Percentiles rank a stretch among this genome's conserved stretches.
Conservation (phyloP, 2,113 vertebrate species). For the Hippolais icterina region DNA sequence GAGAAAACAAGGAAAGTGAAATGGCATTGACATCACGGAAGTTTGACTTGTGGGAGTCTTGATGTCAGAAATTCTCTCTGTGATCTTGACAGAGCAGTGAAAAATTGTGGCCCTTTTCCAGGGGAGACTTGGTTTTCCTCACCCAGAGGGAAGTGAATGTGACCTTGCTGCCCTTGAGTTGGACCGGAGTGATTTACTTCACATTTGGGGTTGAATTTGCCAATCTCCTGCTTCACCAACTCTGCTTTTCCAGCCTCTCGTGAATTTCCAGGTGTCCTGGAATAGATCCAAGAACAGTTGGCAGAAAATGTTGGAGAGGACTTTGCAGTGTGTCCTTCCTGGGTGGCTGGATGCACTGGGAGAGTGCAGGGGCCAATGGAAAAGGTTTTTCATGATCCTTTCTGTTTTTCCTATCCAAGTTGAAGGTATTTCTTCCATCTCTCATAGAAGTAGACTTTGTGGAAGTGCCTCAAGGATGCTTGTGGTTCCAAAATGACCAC, state of each 20-base stretch:
- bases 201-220: neutral
- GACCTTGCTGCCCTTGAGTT: neutral
- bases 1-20: neutral
- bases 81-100: neutral
- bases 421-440: neutral
- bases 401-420: neutral
- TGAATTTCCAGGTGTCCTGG: neutral
- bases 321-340: neutral
- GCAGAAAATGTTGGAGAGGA: neutral
- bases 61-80: neutral
- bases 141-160: neutral
- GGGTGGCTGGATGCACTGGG: neutral
- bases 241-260: accelerated
- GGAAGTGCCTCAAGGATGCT: neutral
- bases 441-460: neutral
- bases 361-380: neutral
- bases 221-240: neutral
- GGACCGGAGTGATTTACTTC: accelerated
- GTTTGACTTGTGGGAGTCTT: neutral
- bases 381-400: neutral
- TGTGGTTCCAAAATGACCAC: neutral
- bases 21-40: neutral
- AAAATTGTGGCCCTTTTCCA: neutral
- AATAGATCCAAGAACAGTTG: neutral
- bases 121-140: neutral